Evolutionary conservation across 2,113 vertebrate genomes (phyloP), one percentile per base, ranked within the genome.

Genomic region (Nannobrachium achirus): DNA sequence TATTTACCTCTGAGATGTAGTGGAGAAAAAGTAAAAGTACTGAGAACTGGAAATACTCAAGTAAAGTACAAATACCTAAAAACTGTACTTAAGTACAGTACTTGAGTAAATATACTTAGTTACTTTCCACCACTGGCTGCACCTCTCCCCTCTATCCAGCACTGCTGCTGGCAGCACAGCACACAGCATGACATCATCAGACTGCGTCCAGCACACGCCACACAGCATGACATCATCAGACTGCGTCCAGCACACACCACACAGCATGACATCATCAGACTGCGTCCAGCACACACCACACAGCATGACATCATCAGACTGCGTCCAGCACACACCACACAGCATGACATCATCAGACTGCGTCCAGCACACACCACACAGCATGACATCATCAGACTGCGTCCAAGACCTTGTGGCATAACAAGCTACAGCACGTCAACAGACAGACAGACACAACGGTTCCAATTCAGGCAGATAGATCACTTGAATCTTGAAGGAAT

Each of bases 141-240:
- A 74, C 62, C 80, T 80, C 77, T 78, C 51, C 78, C 71, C 75
- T 69, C 53, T 52, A 46, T 13, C 19, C 40, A 56, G 18, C 25
- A 13, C 16, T 13, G 18, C 52, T 55, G 52, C 8, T 10, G 25
- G 11, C 19, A 14, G 10, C n/a, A 63, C 6, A 8, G n/a, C 41
- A 58, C 53, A 4, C 45, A 38, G 60, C 60, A 33, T 20, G 41
- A 88, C 81, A 80, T 84, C 84, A 89, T 86, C 82, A 86, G 82
- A 63, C 74, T 82, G 84, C 76, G 69, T 69, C 80, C 19, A 20
- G n/a, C n/a, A n/a, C n/a, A n/a, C n/a, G n/a, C n/a, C n/a, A n/a
- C n/a, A n/a, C n/a, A n/a, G n/a, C n/a, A n/a, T n/a, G n/a, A 88
- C 81, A 80, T 84, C 84, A 89, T 86, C 82, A 86, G 82, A 63